Conservation (phyloP, 2,113 vertebrate genomes). For the Hepsetus odoe region DNA sequence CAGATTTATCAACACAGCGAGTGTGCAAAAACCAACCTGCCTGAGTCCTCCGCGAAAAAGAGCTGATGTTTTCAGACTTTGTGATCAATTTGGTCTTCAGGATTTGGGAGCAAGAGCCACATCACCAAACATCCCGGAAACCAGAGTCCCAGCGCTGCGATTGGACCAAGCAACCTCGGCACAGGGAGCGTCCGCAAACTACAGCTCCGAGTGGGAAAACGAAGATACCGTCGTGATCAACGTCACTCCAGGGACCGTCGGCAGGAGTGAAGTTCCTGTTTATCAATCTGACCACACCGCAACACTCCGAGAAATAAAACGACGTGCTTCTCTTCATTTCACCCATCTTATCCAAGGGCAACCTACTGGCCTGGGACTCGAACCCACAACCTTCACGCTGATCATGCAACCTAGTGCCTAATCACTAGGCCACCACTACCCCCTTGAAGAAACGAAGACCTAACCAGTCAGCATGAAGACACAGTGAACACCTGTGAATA, state of each 20-base stretch:
- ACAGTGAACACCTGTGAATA: too few relatives aligned
- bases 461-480: too few relatives aligned
- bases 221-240: neutral
- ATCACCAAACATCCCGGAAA: constrained; percentile 82
- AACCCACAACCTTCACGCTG: too few relatives aligned
- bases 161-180: constrained; percentile 62
- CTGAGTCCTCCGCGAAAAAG: constrained; percentile 48
- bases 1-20: neutral
- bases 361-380: too few relatives aligned
- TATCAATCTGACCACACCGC: too few relatives aligned
- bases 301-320: too few relatives aligned
- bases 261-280: too few relatives aligned
- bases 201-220: neutral
- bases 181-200: constrained; percentile 63
- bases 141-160: constrained; percentile 61
- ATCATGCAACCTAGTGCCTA: too few relatives aligned
- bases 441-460: too few relatives aligned
- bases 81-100: constrained; percentile 66
- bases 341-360: too few relatives aligned
- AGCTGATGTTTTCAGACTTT: constrained; percentile 56
- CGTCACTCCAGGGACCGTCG: neutral
- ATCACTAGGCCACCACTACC: too few relatives aligned
- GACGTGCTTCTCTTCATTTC: too few relatives aligned
- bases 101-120: constrained; percentile 75
- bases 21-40: constrained; percentile 66